Conservation (phyloP, 1,140 invertebrate genomes). For the Coboldia fuscipes region DNA sequence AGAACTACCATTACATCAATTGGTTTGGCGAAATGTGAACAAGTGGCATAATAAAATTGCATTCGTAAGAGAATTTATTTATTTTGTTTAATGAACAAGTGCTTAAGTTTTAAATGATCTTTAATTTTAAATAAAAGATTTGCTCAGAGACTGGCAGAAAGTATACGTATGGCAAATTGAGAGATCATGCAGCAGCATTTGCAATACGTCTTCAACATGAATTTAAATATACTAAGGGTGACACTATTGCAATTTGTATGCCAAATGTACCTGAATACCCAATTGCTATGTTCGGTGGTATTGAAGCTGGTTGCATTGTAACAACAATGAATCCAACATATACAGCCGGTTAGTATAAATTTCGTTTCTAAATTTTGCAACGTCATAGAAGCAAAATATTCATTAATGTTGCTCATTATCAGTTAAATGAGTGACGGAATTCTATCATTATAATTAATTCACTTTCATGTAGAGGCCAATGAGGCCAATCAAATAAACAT, state of each 20-base stretch:
- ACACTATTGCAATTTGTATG: constrained; percentile 44
- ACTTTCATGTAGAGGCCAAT: too few relatives aligned
- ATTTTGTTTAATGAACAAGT: not conserved
- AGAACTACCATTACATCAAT: constrained; percentile 33
- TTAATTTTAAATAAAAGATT: constrained; percentile 23
- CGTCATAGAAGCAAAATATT: too few relatives aligned
- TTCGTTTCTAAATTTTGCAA: too few relatives aligned
- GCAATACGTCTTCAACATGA: constrained; percentile 40
- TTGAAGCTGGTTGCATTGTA: constrained; percentile 43
- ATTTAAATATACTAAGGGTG: constrained; percentile 41
- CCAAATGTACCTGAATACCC: constrained; percentile 58
- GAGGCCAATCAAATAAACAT: too few relatives aligned
- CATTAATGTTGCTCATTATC: too few relatives aligned
- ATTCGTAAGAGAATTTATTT: constrained; percentile 26
- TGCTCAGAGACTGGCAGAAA: constrained; percentile 43
- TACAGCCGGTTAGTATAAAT: constrained; percentile 62
- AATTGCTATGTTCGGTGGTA: constrained; percentile 37
- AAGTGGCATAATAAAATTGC: constrained; percentile 33
- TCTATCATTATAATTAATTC: too few relatives aligned
- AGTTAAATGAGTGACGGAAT: too few relatives aligned
- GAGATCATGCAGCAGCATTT: constrained; percentile 36
- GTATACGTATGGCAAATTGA: constrained; percentile 45
- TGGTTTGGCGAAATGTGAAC: constrained; percentile 35
- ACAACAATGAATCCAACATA: constrained; percentile 66
- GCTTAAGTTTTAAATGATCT: not conserved